Percentiles rank a stretch among this genome's conserved stretches.
Conservation (phyloP, 2,888 invertebrate genomes). For the Philhelius pedissequus region DNA sequence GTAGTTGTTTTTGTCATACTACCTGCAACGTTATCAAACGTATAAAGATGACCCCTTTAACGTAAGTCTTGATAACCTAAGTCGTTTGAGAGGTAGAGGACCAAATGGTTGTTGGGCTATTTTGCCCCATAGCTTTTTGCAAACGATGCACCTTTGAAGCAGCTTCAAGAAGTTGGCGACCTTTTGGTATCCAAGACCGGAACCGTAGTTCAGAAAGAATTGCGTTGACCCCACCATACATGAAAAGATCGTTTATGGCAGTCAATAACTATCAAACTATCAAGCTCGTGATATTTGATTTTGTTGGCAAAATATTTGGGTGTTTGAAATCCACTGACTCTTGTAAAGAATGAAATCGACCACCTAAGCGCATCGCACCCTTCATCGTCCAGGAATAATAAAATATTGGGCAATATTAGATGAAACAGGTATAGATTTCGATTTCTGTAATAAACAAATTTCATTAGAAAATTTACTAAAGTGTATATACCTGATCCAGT, state of each 20-base stretch:
- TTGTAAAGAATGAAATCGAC: neutral
- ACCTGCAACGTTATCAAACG: neutral
- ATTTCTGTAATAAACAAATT: conserved; percentile 18
- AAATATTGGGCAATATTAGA: conserved; percentile 9
- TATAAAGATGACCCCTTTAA: neutral
- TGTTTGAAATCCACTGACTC: neutral
- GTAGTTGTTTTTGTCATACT: neutral
- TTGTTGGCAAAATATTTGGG: too few species aligned
- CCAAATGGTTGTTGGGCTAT: conserved; percentile 1
- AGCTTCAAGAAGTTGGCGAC: neutral
- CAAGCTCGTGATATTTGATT: neutral
- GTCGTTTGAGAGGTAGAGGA: neutral
- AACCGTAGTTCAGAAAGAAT: neutral
- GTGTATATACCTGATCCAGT: conserved; percentile 25
- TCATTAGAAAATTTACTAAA: neutral
- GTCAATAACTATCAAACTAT: neutral
- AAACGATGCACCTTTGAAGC: neutral
- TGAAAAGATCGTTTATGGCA: neutral
- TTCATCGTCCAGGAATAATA: neutral
- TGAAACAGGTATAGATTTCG: neutral
- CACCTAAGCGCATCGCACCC: neutral
- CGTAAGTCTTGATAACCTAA: conserved; percentile 14
- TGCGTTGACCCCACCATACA: neutral
- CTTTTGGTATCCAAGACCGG: conserved; percentile 1
- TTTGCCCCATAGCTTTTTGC: neutral